phyloP scores from a whole-genome alignment of 2,888 invertebrate species.

The Sinohyriopsis cumingii region DNA sequence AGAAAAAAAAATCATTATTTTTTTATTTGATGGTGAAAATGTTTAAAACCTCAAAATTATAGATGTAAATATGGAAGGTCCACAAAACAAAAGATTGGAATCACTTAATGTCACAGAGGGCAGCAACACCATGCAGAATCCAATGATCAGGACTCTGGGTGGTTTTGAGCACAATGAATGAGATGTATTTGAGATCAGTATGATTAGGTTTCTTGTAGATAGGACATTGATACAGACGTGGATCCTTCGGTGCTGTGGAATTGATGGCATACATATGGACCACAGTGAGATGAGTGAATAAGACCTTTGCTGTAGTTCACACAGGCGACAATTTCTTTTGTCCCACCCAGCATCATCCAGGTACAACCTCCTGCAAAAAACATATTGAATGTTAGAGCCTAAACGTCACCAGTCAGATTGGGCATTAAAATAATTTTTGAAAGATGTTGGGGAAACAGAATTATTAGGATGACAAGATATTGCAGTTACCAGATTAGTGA shows the following conservation, averaged over 20 bases:
- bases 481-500: no score
- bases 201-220: conserved; percentile 71
- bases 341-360: conserved; percentile 72
- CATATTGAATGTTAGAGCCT: not conserved
- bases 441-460: no score
- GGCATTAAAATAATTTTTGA: not conserved
- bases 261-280: conserved; percentile 70
- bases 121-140: conserved; percentile 88
- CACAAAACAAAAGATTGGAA: no score
- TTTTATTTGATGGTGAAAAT: no score
- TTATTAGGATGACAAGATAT: no score
- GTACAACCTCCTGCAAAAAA: conserved; percentile 65
- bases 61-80: no score
- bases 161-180: conserved; percentile 66
- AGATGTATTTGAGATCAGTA: conserved; percentile 70
- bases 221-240: conserved; percentile 69
- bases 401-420: no score
- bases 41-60: no score
- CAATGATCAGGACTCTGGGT: conserved; percentile 83
- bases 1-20: no score
- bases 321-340: conserved; percentile 60
- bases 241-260: conserved; percentile 74
- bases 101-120: conserved; percentile 88
- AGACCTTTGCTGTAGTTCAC: conserved; percentile 65
- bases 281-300: conserved; percentile 67